Evolutionary conservation across 2,888 invertebrate genomes (phyloP).

Genomic region (Agriopis aurantiaria): DNA sequence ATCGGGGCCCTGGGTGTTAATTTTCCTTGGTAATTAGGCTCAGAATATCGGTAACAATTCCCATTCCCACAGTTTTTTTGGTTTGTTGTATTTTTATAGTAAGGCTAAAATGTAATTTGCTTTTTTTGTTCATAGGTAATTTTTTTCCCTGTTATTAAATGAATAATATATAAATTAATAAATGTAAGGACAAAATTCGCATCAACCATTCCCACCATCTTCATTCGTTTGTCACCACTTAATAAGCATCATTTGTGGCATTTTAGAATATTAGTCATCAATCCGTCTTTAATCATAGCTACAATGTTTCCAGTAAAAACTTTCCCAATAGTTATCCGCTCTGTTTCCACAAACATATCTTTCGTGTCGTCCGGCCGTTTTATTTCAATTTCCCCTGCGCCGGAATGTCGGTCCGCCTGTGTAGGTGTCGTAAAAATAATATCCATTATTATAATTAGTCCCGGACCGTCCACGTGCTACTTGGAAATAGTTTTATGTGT

Average conservation of each 20-base stretch:
- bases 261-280: not conserved
- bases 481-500: conserved; percentile 64
- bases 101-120: too few relatives aligned
- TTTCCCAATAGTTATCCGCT: conserved; percentile 32
- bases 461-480: conserved; percentile 58
- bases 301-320: conserved; percentile 20
- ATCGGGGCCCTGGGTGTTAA: too few relatives aligned
- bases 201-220: too few relatives aligned
- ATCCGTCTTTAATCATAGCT: conserved; percentile 18
- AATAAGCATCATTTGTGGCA: not conserved
- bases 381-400: conserved; percentile 60
- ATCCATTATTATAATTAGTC: conserved; percentile 79
- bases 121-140: too few relatives aligned
- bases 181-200: too few relatives aligned
- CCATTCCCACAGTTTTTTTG: too few relatives aligned
- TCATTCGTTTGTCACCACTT: not conserved
- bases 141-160: too few relatives aligned
- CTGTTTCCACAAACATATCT: conserved; percentile 34
- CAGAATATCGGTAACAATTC: too few relatives aligned
- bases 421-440: conserved; percentile 77
- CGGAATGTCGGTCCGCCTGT: conserved; percentile 57
- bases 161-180: too few relatives aligned
- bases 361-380: conserved; percentile 52
- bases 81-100: too few relatives aligned
- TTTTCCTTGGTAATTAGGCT: too few relatives aligned